Conservation (phyloP, 2,888 invertebrate species). For the Nomada flava region DNA sequence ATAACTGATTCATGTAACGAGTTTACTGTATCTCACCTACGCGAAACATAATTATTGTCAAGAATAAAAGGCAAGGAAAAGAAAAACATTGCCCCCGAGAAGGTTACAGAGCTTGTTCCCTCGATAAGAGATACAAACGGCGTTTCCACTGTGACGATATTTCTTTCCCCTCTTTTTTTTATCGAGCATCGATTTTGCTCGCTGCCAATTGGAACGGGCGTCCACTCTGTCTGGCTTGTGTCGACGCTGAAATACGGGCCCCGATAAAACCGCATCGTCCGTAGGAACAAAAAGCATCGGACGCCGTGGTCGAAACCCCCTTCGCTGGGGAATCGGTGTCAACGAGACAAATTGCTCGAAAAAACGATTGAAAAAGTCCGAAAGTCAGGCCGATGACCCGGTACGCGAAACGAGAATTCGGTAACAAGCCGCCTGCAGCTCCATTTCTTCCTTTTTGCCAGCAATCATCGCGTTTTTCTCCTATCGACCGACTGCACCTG, state of each 20-base stretch:
- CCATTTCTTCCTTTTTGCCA: background rate
- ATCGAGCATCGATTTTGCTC: slow-evolving; percentile 36
- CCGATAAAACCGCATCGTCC: slow-evolving; percentile 35
- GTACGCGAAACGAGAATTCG: slow-evolving; percentile 77
- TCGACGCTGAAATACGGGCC: slow-evolving; percentile 48
- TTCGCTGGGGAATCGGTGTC: slow-evolving; percentile 60
- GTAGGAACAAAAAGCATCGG: slow-evolving; percentile 34
- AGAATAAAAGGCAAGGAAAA: too few relatives aligned
- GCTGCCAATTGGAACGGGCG: background rate
- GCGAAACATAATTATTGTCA: too few relatives aligned
- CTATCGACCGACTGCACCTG: slow-evolving; percentile 43
- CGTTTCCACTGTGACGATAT: background rate
- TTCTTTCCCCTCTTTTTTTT: background rate
- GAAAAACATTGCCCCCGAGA: too few relatives aligned
- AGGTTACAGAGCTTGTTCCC: background rate
- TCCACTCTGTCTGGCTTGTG: slow-evolving; percentile 33
- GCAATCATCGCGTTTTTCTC: slow-evolving; percentile 24
- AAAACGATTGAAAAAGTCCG: slow-evolving; percentile 53
- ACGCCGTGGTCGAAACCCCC: slow-evolving; percentile 24
- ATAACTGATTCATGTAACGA: too few relatives aligned
- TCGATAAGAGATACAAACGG: background rate
- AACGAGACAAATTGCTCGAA: slow-evolving; percentile 64
- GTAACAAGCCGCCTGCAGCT: slow-evolving; percentile 43
- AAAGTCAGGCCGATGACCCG: slow-evolving; percentile 75
- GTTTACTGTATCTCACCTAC: too few relatives aligned